Percentiles rank a stretch among this genome's conserved stretches.
Evolutionary conservation across 2,113 vertebrate species (phyloP).

Genomic region (Protobothrops mucrosquamatus): DNA sequence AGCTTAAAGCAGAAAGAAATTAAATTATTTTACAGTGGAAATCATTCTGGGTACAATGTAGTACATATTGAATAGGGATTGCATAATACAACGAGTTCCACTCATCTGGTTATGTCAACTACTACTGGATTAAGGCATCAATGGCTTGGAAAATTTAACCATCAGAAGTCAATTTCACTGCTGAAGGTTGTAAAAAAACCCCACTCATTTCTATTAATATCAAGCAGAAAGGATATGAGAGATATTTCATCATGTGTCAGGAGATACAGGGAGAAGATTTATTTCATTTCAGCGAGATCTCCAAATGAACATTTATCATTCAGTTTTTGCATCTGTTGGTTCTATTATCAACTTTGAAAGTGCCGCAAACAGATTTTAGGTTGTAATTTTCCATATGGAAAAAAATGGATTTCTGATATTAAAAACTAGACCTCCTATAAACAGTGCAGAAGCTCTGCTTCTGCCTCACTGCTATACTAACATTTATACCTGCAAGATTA

Average conservation of each 20-base stretch:
- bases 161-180: constrained; percentile 15
- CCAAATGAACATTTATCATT: background rate
- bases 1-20: constrained; percentile 22
- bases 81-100: constrained; percentile 9
- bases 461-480: background rate
- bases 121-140: background rate
- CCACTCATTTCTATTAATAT: constrained; percentile 5
- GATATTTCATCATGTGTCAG: background rate
- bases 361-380: background rate
- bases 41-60: background rate
- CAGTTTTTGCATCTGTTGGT: background rate
- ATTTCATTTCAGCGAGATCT: background rate
- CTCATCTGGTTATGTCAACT: constrained; percentile 2
- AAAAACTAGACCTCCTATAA: background rate
- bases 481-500: background rate
- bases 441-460: background rate
- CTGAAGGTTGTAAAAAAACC: background rate
- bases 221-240: background rate
- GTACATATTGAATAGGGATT: constrained; percentile 3
- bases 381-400: background rate
- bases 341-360: background rate
- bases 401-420: background rate
- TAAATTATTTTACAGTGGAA: constrained; percentile 12
- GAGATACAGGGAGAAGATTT: background rate
- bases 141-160: constrained; percentile 24